Evolutionary conservation across 2,797 vertebrate genomes (phyloP).

Genomic region (Tragopan temminckii): DNA sequence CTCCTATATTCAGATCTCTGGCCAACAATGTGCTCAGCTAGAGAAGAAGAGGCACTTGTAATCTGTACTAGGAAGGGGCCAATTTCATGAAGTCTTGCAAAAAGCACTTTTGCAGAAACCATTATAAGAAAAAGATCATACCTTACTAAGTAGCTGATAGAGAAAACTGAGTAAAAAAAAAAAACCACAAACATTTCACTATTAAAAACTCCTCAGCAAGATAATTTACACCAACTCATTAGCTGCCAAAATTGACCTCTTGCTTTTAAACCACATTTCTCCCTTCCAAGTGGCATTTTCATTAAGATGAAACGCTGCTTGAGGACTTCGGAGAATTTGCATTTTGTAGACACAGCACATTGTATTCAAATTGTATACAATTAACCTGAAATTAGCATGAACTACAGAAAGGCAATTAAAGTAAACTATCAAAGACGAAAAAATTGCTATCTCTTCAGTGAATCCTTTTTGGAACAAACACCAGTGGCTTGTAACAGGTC

Average conservation of each 20-base stretch:
- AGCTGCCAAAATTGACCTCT: slow-evolving; percentile 27
- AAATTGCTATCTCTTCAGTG: background rate
- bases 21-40: background rate
- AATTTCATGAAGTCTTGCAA: background rate
- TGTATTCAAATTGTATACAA: background rate
- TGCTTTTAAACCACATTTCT: background rate
- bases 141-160: background rate
- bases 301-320: slow-evolving; percentile 1
- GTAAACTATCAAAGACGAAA: background rate
- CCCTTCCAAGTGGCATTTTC: slow-evolving; percentile 8
- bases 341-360: slow-evolving; percentile 5
- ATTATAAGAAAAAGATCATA: background rate
- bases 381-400: slow-evolving; percentile 42
- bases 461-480: background rate
- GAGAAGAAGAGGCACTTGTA: background rate
- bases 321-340: background rate
- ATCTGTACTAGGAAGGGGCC: background rate
- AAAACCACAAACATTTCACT: background rate
- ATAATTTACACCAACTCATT: slow-evolving; percentile 7
- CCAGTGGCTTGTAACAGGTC: background rate
- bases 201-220: background rate
- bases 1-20: background rate
- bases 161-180: background rate
- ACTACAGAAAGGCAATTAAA: slow-evolving; percentile 23
- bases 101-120: background rate